Conservation (phyloP, 2,888 invertebrate genomes). For the Lissonota sp. region DNA sequence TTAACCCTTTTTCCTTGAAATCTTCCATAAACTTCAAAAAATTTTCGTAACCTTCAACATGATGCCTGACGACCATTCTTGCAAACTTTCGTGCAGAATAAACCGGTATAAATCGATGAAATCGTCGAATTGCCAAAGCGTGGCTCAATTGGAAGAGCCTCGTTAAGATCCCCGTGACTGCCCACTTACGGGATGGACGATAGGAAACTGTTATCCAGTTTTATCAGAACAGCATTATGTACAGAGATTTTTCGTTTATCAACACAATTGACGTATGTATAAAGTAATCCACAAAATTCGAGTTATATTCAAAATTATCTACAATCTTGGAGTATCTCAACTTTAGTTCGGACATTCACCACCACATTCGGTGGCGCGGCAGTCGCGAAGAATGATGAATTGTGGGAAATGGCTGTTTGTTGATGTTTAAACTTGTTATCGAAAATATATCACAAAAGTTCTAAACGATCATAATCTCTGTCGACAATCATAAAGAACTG, state of each 20-base stretch:
- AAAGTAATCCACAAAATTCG: background rate
- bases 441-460: background rate
- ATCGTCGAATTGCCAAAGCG: background rate
- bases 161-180: background rate
- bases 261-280: background rate
- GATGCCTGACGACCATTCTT: constrained; percentile 84
- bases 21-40: constrained; percentile 86
- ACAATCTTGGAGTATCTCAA: background rate
- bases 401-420: background rate
- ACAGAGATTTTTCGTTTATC: background rate
- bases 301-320: background rate
- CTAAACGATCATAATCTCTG: background rate
- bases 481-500: background rate
- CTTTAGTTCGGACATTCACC: background rate
- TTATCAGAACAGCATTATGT: constrained; percentile 5
- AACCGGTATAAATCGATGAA: background rate
- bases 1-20: constrained; percentile 84
- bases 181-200: background rate
- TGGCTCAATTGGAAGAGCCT: background rate
- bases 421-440: background rate
- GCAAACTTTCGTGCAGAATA: background rate
- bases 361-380: background rate
- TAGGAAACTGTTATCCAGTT: background rate
- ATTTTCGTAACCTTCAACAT: constrained; percentile 87
- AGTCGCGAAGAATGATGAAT: background rate